Evolutionary conservation across 2,113 vertebrate species (phyloP).

Genomic region (Microcebus lehilahytsara): DNA sequence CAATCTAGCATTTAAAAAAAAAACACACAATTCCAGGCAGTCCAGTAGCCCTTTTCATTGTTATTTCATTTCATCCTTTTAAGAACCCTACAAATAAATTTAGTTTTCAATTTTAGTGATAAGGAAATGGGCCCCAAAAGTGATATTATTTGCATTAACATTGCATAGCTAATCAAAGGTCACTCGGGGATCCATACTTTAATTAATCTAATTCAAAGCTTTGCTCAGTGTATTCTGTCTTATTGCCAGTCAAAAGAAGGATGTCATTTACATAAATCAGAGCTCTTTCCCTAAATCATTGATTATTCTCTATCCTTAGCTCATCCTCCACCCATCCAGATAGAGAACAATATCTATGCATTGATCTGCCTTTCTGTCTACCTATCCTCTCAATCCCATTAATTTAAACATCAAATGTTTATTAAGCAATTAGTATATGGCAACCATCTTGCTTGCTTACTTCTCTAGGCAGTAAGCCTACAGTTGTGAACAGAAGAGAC

Average conservation of each 20-base stretch:
- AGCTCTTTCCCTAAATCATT: background rate
- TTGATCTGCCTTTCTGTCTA: background rate
- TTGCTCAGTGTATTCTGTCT: conserved; percentile 14
- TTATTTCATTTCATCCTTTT: background rate
- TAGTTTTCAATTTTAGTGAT: background rate
- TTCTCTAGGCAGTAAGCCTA: background rate
- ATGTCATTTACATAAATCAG: background rate
- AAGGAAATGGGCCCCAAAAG: background rate
- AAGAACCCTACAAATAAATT: background rate
- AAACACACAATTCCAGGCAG: background rate
- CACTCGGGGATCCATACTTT: background rate
- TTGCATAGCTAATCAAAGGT: background rate
- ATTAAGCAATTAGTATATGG: background rate
- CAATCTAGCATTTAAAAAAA: background rate
- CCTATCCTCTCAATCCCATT: background rate
- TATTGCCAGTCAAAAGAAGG: background rate
- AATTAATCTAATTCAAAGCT: conserved; percentile 8
- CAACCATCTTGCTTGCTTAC: background rate
- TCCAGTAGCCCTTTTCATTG: background rate
- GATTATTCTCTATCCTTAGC: background rate
- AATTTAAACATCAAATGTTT: background rate
- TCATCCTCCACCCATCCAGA: background rate
- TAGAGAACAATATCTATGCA: background rate
- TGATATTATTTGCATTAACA: background rate
- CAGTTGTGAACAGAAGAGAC: background rate